Percentiles rank a stretch among this genome's conserved stretches.
These are phyloP conservation scores for Erannis defoliaria DNA, from an alignment of 2,888 invertebrate species.

Conservation along the genomic window DNA sequence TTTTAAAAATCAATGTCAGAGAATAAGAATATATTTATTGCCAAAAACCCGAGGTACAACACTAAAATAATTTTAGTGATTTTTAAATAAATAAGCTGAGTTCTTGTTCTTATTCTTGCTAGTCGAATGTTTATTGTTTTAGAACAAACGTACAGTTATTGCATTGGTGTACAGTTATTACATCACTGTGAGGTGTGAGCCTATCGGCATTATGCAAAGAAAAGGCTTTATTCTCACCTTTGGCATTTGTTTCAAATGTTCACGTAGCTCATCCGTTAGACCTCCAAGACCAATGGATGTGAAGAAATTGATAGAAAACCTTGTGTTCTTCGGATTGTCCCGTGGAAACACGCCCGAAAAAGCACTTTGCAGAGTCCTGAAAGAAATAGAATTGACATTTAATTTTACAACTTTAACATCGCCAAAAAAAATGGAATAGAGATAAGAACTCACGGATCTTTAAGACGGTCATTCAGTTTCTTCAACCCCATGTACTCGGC, in stretches of 20 bases:
- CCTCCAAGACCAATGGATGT: conserved; percentile 99
- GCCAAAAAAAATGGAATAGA: conserved; percentile 18
- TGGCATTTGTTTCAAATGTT: conserved; percentile 93
- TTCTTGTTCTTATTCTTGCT: too few species aligned
- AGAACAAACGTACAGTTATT: too few species aligned
- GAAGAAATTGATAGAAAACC: conserved; percentile 99
- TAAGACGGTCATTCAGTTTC: conserved; percentile 95
- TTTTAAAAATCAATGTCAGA: too few species aligned
- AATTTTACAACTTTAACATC: conserved; percentile 29
- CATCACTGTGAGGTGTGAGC: too few species aligned
- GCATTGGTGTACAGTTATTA: too few species aligned
- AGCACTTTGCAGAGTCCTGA: conserved; percentile 93
- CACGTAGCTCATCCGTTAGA: conserved; percentile 96
- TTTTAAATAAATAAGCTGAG: too few species aligned
- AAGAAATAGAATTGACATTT: conserved; percentile 58
- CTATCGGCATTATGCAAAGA: too few species aligned
- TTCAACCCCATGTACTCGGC: conserved; percentile 98
- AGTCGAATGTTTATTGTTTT: too few species aligned
- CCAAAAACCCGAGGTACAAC: too few species aligned
- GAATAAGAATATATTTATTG: too few species aligned
- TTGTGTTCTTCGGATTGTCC: conserved; percentile 97
- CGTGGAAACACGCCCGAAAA: conserved; percentile 97
- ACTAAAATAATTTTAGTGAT: too few species aligned
- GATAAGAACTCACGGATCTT: conserved; percentile 92
- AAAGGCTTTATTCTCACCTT: conserved; percentile 81